Base-by-base conservation (phyloP, 1,140 invertebrate species). In the Atta cephalotes region DNA sequence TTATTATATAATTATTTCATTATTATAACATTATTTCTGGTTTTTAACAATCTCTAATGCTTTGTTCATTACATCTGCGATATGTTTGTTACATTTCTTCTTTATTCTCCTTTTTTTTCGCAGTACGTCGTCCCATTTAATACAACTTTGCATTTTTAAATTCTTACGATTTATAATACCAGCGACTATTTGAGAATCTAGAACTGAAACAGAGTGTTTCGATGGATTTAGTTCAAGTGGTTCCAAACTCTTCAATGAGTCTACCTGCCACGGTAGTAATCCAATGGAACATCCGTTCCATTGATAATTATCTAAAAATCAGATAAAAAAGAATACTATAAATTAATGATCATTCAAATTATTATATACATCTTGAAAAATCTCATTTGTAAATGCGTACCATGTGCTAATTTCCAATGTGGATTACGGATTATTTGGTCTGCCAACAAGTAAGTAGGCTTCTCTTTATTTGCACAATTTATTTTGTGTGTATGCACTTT, bases 211-310 rank as follows among this genome's bases (percentile, higher is more conserved):
- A 3, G 39, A 49, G 18, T 87, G 25, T 18, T 87, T 89, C 7
- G 87, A 81, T 49, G 85, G 14, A 16, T 70, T 56, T 2, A 77
- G 39, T n/a, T 70, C 10, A 0, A 88, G 21, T 25, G 89, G 76
- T 62, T 90, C 39, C 28, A 93, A 70, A 56, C 85, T 79, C 25
- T 92, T 79, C 39, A 92, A 18, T 5, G 90, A 88, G 39, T 93
- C 88, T 0, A 89, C 82, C 90, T 95, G 95, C 95, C 95, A 95
- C 2, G 95, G 95, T 49, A 95, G 74, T 79, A 94, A 88, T 74
- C 95, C 95, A 79, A 95, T 93, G 18, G 94, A 93, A 89, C 91
- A 93, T 25, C 56, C 78, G 16, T 65, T 74, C 95, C 95, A 95
- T 66, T 94, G 86, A 56, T 85, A 78, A 80, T 92, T 77, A 6